Evolutionary conservation across 2,797 vertebrate genomes (phyloP).

Genomic region (Knipowitschia caucasica): DNA sequence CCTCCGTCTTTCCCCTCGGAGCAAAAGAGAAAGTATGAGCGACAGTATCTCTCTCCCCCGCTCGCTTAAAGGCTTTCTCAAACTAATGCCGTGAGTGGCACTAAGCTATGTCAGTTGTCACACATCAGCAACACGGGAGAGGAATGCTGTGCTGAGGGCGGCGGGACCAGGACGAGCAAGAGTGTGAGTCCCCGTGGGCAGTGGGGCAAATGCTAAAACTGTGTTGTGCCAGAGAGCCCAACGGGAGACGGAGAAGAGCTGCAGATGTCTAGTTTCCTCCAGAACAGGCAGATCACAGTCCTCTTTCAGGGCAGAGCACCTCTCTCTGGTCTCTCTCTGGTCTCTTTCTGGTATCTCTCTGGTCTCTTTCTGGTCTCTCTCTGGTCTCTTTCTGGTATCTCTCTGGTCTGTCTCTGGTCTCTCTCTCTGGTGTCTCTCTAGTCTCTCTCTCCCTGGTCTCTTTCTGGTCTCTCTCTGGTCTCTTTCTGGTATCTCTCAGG

Average conservation of each 20-base stretch:
- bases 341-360: no score
- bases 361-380: no score
- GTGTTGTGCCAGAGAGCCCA: conserved; percentile 44
- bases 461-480: no score
- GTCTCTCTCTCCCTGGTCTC: no score
- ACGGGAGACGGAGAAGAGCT: conserved; percentile 52
- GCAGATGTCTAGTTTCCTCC: no score
- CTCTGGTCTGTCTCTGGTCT: no score
- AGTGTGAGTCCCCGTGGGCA: conserved; percentile 38
- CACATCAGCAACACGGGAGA: conserved; percentile 62
- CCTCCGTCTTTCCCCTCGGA: conserved; percentile 37
- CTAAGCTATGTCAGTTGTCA: conserved; percentile 69
- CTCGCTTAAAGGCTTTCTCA: conserved; percentile 56
- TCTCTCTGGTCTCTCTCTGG: no score
- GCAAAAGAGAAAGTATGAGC: conserved; percentile 27
- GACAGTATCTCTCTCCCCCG: conserved; percentile 38
- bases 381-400: no score
- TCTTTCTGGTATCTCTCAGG: no score
- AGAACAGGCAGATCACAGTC: no score
- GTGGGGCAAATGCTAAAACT: conserved; percentile 48
- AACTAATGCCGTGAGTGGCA: conserved; percentile 59
- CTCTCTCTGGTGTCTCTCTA: no score
- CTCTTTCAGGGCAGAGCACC: no score
- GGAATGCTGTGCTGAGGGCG: conserved; percentile 41
- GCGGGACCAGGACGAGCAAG: conserved; percentile 50